Conservation (phyloP, 2,797 vertebrate genomes). For the Malurus splendens region DNA sequence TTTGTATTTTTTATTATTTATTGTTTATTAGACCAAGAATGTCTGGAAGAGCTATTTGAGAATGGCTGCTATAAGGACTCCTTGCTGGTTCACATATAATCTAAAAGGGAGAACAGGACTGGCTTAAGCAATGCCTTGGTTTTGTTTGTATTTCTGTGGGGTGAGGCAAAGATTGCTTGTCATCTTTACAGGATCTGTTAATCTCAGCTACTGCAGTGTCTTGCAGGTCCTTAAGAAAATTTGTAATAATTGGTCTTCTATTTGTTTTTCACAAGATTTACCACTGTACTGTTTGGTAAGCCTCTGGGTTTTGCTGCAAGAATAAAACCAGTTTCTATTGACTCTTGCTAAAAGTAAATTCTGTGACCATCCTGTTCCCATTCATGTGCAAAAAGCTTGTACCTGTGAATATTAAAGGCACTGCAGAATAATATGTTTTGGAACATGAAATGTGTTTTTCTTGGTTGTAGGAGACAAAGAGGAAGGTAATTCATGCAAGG, state of each 20-base stretch:
- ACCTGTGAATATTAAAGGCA: not conserved
- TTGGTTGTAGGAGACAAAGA: slow-evolving; percentile 68
- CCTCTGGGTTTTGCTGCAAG: not conserved
- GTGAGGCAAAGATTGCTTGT: not conserved
- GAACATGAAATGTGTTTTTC: not conserved
- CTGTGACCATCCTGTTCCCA: not conserved
- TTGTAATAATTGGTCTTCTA: not conserved
- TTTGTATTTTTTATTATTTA: not conserved
- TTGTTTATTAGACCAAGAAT: not conserved
- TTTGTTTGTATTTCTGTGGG: not conserved
- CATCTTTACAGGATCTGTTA: not conserved
- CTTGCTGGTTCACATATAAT: not conserved
- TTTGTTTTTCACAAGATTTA: not conserved
- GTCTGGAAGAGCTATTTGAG: not conserved
- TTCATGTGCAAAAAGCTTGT: not conserved
- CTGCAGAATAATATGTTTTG: not conserved
- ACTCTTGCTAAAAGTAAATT: not conserved
- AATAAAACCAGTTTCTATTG: not conserved
- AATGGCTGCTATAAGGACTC: not conserved
- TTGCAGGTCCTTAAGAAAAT: not conserved
- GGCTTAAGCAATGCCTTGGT: not conserved
- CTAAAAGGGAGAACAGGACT: not conserved
- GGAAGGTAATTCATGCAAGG: slow-evolving; percentile 74
- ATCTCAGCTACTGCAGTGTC: not conserved
- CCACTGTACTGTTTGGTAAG: not conserved